Percentiles rank a stretch among this genome's conserved stretches.
phyloP scores from a whole-genome alignment of 2,888 invertebrate species.

The Monopis laevigella region DNA sequence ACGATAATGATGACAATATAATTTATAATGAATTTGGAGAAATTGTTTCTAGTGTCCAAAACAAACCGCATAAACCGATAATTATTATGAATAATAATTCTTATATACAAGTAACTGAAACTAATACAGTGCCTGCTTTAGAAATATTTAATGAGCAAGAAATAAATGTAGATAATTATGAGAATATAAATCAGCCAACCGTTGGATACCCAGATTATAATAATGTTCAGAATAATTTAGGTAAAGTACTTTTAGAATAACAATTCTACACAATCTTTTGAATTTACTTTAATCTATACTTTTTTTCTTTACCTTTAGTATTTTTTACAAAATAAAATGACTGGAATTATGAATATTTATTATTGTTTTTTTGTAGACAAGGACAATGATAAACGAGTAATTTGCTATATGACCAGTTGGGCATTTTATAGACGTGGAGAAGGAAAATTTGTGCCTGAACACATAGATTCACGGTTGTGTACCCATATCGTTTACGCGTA shows the following conservation, averaged over 20 bases:
- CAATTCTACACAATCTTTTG: background rate
- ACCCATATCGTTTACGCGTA: slow-evolving; percentile 92
- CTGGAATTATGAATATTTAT: slow-evolving; percentile 13
- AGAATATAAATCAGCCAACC: too few relatives aligned
- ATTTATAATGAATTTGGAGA: slow-evolving; percentile 1
- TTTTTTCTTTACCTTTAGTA: background rate
- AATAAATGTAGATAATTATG: too few relatives aligned
- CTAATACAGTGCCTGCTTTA: too few relatives aligned
- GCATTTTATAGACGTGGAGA: slow-evolving; percentile 84
- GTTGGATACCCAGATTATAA: too few relatives aligned
- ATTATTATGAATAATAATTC: too few relatives aligned
- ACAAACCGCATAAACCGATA: too few relatives aligned
- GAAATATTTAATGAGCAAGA: too few relatives aligned
- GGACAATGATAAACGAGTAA: slow-evolving; percentile 63
- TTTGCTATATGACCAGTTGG: slow-evolving; percentile 93
- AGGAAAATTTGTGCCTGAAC: slow-evolving; percentile 87
- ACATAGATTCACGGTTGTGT: slow-evolving; percentile 82
- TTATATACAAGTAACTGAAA: too few relatives aligned
- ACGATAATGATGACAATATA: background rate
- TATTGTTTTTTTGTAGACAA: slow-evolving; percentile 37
- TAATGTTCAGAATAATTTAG: too few relatives aligned
- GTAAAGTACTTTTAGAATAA: too few relatives aligned
- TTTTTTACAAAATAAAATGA: too few relatives aligned
- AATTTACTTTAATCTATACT: background rate
- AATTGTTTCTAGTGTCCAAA: background rate